Evolutionary conservation across 2,888 invertebrate genomes (phyloP), one percentile per base, ranked within the genome.

Genomic region (Drosophila neotestacea): DNA sequence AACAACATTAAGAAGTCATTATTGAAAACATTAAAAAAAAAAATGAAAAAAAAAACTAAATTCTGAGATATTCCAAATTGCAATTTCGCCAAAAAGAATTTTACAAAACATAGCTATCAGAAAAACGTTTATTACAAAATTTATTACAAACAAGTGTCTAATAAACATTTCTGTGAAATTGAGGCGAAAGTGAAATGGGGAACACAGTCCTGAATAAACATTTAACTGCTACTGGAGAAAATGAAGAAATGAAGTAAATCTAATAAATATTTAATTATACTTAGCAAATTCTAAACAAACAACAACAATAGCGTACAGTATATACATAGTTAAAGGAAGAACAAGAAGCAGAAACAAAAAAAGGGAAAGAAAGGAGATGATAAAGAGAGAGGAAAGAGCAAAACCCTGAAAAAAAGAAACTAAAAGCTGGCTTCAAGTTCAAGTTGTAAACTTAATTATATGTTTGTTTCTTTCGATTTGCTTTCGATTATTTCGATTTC

Each of bases 1-100:
- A 85, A 85, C 42, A 63, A 67, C 52, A 54, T 47, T 39, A 61
- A 9, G 52, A 55, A 36, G 44, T 41, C 51, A 61, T 59, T 13
- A 34, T 41, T 58, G 38, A 36, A 54, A 34, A 41, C 22, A 55
- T 13, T 1, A 13, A 13, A 46, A 41, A 30, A 50, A n/a, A 6
- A 55, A 56, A 28, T 16, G 38, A 34, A 9, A 44, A 36, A 34
- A 46, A 10, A 6, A 47, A 59, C 16, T 44, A 32, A 50, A 59
- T 48, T 16, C 22, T 44, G 32, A 27, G 34, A 4, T 27, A 13
- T 36, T 56, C 36, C 44, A 36, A 27, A 6, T 44, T 27, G 34
- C 13, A 22, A 34, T 36, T 56, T 56, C 34, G 44, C 44, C 7
- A 13, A 13, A 16, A 51, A 28, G 1, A 22, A 6, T 13, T 51